Conservation (phyloP, 2,113 vertebrate species). For the Syrrhaptes paradoxus region DNA sequence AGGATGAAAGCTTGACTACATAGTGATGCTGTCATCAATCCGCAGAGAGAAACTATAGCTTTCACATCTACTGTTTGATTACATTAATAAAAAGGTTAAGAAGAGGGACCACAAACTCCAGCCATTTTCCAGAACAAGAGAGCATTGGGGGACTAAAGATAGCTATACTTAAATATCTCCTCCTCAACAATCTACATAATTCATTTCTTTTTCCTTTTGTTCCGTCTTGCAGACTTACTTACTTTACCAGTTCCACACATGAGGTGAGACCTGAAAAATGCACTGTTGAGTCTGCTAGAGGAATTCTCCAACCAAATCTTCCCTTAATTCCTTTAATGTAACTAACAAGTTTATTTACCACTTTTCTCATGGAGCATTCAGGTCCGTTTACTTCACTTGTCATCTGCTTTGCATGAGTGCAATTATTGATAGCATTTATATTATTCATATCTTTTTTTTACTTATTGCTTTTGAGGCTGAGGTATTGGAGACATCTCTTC, state of each 20-base stretch:
- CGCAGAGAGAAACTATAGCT: not conserved
- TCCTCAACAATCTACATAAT: not conserved
- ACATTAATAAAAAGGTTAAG: not conserved
- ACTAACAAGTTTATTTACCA: not conserved
- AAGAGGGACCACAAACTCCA: not conserved
- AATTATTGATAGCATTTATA: not conserved
- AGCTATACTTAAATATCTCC: not conserved
- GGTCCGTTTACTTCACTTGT: not conserved
- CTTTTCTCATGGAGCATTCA: not conserved
- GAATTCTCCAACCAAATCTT: not conserved
- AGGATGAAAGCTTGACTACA: not conserved
- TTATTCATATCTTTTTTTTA: not conserved
- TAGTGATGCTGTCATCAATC: not conserved
- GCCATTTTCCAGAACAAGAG: not conserved
- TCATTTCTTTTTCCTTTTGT: not conserved
- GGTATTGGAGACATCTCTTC: not conserved
- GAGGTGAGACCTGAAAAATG: not conserved
- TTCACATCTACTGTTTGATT: not conserved
- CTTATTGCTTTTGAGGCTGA: not conserved
- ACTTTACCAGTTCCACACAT: not conserved
- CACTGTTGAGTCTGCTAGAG: not conserved
- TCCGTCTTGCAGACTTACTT: not conserved
- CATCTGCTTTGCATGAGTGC: not conserved
- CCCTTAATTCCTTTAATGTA: not conserved
- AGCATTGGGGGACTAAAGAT: not conserved